phyloP scores from a whole-genome alignment of 2,888 invertebrate genomes.

The Acleris cristana region DNA sequence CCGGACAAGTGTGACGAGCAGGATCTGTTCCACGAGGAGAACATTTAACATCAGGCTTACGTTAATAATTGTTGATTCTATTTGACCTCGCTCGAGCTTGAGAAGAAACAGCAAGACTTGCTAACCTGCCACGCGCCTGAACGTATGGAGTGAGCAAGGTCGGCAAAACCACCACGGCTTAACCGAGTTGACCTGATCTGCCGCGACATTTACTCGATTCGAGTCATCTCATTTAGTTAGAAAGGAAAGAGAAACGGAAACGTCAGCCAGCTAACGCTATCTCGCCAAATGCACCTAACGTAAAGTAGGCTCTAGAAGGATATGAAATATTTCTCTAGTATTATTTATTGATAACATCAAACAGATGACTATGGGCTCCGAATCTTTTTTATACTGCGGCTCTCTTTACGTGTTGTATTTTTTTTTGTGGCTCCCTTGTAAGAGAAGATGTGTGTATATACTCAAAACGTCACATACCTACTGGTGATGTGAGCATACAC shows the following conservation, averaged over 20 bases:
- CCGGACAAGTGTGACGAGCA: constrained; percentile 91
- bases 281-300: too few relatives aligned
- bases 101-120: neutral
- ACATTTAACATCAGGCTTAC: constrained; percentile 61
- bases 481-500: too few relatives aligned
- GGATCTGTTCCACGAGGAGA: constrained; percentile 87
- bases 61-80: neutral
- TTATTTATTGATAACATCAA: neutral
- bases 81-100: constrained; percentile 3
- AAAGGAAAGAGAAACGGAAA: too few relatives aligned
- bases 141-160: too few relatives aligned
- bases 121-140: too few relatives aligned
- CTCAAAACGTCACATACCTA: neutral
- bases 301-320: too few relatives aligned
- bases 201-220: too few relatives aligned
- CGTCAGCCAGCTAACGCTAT: too few relatives aligned
- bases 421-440: neutral
- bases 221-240: too few relatives aligned
- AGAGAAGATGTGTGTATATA: neutral
- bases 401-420: too few relatives aligned
- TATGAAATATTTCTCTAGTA: neutral
- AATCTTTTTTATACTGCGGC: neutral
- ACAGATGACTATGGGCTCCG: neutral
- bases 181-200: too few relatives aligned
- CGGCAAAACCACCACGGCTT: too few relatives aligned